Base-by-base conservation (phyloP, 2,888 invertebrate genomes). In the Oscheius myriophilus region DNA sequence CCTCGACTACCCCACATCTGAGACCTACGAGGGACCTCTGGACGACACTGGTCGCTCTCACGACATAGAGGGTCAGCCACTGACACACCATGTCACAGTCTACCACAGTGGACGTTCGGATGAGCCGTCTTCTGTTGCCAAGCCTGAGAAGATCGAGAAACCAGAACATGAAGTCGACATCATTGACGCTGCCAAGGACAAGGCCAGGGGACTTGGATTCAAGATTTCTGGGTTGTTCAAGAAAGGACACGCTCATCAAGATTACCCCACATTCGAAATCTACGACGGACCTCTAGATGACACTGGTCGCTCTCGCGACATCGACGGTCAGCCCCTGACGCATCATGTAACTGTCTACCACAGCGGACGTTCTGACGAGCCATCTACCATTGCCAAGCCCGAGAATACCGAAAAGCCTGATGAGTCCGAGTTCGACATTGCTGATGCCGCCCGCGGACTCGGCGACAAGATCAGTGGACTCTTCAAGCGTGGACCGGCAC, bases 171-270 rank as follows among this genome's bases (percentile, higher is more conserved):
- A 67, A 33, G 62, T 72, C 39, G 77, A 76, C 49, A 54, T 59
- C 23, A 67, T 67, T 52, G 69, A 76, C 58, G 77, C 76, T 26
- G 55, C 53, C 52, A 55, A 67, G 51, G 69, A 76, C 58, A 72
- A 76, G 21, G 55, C 53, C 52, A 55, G 67, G 51, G 67, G 65
- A 7, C 21, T 68, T 43, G 61, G 58, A 33, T 54, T 16, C 46
- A 70, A 71, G 64, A 51, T 76, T 43, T 59, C 71, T 52, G 72
- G 76, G 16, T 62, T 76, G 25, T 76, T 76, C 74, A 75, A 76
- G 63, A 64, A 65, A 25, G 61, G 71, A 12, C 67, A 71, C n/a
- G 68, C 75, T 39, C 75, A 75, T 45, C 70, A 57, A 18, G 76
- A 76, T 53, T 76, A 76, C 62, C 76, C 76, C 14, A 65, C 67